Percentiles rank a stretch among this genome's conserved stretches.
Evolutionary conservation across 2,888 invertebrate species (phyloP).

Genomic region (Drosophila cracens): DNA sequence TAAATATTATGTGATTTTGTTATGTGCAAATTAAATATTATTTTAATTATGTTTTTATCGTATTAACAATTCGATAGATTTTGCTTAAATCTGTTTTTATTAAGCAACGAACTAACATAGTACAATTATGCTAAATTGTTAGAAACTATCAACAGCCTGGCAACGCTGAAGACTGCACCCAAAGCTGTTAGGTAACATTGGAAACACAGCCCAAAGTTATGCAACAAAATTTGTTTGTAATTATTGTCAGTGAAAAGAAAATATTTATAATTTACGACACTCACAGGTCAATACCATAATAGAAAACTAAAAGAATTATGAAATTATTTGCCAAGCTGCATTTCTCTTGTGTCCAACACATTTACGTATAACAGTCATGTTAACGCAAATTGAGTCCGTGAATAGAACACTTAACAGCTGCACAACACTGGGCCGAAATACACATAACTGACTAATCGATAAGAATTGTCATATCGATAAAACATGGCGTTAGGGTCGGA

Average conservation of each 20-base stretch:
- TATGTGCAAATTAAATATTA: not conserved
- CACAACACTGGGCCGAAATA: conserved; percentile 28
- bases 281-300: not conserved
- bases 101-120: not conserved
- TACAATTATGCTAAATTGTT: not conserved
- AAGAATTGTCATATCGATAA: conserved; percentile 61
- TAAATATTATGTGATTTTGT: not conserved
- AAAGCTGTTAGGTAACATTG: not conserved
- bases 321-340: not conserved
- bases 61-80: not conserved
- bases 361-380: conserved; percentile 16
- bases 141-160: not conserved
- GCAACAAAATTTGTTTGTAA: not conserved
- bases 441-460: conserved; percentile 45
- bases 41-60: not conserved
- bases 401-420: not conserved
- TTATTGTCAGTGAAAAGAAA: not conserved
- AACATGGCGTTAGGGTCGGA: conserved; percentile 85
- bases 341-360: not conserved
- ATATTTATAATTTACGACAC: not conserved
- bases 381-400: conserved; percentile 22
- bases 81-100: not conserved
- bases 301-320: fast-evolving
- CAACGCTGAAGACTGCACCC: conserved; percentile 2
- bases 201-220: conserved; percentile 1